Conservation (phyloP, 2,113 vertebrate species). For the Labeo catla region DNA sequence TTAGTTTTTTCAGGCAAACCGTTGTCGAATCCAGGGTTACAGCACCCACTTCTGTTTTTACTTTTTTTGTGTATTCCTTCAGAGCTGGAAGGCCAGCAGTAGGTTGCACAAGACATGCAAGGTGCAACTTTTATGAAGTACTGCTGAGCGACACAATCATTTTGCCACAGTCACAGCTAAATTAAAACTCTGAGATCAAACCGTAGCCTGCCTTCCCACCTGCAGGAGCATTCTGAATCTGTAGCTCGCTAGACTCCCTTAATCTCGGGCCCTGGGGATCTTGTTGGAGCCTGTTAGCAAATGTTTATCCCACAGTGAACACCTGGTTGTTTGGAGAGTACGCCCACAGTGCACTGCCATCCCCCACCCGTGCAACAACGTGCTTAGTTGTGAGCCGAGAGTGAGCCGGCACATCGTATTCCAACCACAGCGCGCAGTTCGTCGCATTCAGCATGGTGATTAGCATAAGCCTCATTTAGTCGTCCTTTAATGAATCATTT, state of each 20-base stretch:
- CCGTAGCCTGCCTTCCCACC: constrained; percentile 22
- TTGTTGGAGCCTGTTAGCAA: constrained; percentile 51
- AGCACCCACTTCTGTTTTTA: background rate
- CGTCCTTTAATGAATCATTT: constrained; percentile 35
- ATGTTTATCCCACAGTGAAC: constrained; percentile 61
- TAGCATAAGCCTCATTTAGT: constrained; percentile 31
- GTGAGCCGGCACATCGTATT: constrained; percentile 9
- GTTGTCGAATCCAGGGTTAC: background rate
- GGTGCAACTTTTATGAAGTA: constrained; percentile 20
- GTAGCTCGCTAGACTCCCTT: constrained; percentile 48
- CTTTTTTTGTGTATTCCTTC: background rate
- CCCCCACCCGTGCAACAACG: constrained; percentile 34
- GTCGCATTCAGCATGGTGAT: constrained; percentile 4
- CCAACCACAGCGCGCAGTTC: background rate
- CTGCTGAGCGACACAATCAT: constrained; percentile 16
- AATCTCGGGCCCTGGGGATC: constrained; percentile 54
- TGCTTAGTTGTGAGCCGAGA: constrained; percentile 18
- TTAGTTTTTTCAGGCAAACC: background rate
- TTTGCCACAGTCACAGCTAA: constrained; percentile 16
- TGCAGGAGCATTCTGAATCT: constrained; percentile 38
- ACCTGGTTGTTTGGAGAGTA: constrained; percentile 58
- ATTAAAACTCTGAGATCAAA: constrained; percentile 50
- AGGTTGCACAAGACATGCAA: background rate
- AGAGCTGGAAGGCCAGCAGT: background rate
- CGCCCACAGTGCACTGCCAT: constrained; percentile 32